phyloP scores from a whole-genome alignment of 2,888 invertebrate genomes.

The Lithophane socia region DNA sequence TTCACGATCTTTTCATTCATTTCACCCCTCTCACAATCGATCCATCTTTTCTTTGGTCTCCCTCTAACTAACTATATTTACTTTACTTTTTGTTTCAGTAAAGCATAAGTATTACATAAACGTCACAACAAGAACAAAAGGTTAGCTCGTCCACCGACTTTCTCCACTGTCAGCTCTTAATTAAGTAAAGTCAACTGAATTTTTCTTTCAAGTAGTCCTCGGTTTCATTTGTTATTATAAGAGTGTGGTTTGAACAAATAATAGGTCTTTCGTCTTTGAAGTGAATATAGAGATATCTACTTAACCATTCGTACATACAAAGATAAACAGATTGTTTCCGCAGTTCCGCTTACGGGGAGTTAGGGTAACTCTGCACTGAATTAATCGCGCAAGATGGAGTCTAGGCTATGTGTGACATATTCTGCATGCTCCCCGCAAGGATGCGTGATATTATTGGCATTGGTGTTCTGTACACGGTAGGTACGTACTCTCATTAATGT shows the following conservation, averaged over 20 bases:
- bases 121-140: constrained; percentile 4
- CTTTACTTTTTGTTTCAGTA: neutral
- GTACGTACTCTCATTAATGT: neutral
- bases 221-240: constrained; percentile 5
- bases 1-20: constrained; percentile 27
- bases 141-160: neutral
- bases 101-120: constrained; percentile 9
- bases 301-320: neutral
- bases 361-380: neutral
- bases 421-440: constrained; percentile 5
- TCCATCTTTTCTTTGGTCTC: constrained; percentile 1
- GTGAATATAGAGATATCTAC: neutral
- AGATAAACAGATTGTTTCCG: neutral
- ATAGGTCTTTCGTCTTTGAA: neutral
- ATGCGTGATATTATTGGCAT: constrained; percentile 18
- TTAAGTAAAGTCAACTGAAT: neutral
- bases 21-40: neutral
- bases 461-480: neutral
- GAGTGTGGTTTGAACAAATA: neutral
- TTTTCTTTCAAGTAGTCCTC: neutral
- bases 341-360: neutral
- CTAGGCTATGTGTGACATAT: constrained; percentile 7
- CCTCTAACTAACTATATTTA: constrained; percentile 1
- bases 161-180: constrained; percentile 4
- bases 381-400: constrained; percentile 12